A percentile compares a stretch with the other conserved stretches of the same genome.
Conservation (phyloP, 2,888 invertebrate genomes). For the Sisyra terminalis region DNA sequence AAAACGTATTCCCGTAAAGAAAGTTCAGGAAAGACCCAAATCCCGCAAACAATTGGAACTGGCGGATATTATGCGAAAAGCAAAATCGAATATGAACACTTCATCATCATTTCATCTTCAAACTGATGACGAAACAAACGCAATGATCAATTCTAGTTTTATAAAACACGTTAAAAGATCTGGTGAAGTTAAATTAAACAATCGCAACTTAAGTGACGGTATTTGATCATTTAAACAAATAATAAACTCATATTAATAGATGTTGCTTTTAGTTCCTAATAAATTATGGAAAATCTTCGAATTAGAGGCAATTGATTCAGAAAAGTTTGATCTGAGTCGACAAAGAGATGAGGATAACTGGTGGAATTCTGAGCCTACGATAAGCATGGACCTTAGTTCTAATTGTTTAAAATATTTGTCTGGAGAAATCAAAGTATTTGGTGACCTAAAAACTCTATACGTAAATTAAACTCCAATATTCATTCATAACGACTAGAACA, state of each 20-base stretch:
- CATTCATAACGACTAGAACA: too few species aligned
- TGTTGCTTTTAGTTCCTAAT: conserved; percentile 41
- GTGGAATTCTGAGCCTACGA: conserved; percentile 73
- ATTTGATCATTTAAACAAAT: conserved; percentile 15
- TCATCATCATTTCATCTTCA: conserved; percentile 50
- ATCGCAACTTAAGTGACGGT: conserved; percentile 58
- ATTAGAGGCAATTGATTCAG: conserved; percentile 41
- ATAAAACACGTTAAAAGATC: conserved; percentile 66
- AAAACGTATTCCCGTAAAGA: too few species aligned
- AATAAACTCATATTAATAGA: background rate
- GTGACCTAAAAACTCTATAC: conserved; percentile 50
- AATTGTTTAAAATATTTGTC: conserved; percentile 50
- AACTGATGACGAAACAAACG: conserved; percentile 52
- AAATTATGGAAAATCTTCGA: conserved; percentile 60
- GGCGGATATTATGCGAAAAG: background rate
- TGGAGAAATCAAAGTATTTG: conserved; percentile 43
- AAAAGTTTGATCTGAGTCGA: conserved; percentile 39
- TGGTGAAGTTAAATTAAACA: conserved; percentile 65
- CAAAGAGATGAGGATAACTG: conserved; percentile 45
- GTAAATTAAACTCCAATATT: conserved; percentile 28
- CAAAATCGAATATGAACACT: background rate
- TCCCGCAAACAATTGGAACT: background rate
- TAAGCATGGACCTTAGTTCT: conserved; percentile 60
- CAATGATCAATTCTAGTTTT: conserved; percentile 47
- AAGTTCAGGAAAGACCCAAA: background rate